These are phyloP conservation scores for Polydrusus tereticollis DNA, from an alignment of 2,888 invertebrate genomes.

Conservation along the genomic window DNA sequence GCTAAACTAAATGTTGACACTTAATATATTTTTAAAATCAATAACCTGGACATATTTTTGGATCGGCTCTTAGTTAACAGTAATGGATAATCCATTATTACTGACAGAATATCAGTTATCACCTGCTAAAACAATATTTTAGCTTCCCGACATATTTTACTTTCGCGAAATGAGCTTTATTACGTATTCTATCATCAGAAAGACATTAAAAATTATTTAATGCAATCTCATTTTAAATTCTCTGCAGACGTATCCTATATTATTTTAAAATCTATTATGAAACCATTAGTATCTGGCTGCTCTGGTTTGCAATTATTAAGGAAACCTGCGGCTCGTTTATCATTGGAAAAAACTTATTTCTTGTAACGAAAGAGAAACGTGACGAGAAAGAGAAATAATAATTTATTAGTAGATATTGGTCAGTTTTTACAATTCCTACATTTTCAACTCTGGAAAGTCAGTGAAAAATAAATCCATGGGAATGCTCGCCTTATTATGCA, in stretches of 20 bases:
- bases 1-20: too few species aligned
- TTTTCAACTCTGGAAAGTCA: background rate
- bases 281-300: background rate
- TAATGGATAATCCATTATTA: too few species aligned
- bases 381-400: background rate
- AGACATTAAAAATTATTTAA: background rate
- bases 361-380: conserved; percentile 1
- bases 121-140: too few species aligned
- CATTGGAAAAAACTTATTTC: background rate
- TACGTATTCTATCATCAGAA: background rate
- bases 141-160: too few species aligned
- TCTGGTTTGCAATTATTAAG: background rate
- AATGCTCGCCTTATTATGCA: too few species aligned
- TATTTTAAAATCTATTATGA: conserved; percentile 3
- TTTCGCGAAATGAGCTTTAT: too few species aligned
- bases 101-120: too few species aligned
- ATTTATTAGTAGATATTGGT: background rate
- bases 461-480: too few species aligned
- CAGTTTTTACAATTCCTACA: too few species aligned
- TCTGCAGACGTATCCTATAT: background rate
- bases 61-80: too few species aligned
- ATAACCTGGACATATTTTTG: too few species aligned
- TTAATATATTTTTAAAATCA: too few species aligned
- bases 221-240: background rate
- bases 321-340: background rate